Evolutionary conservation across 2,888 invertebrate species (phyloP).

Genomic region (Himalopsyche kuldschensis): DNA sequence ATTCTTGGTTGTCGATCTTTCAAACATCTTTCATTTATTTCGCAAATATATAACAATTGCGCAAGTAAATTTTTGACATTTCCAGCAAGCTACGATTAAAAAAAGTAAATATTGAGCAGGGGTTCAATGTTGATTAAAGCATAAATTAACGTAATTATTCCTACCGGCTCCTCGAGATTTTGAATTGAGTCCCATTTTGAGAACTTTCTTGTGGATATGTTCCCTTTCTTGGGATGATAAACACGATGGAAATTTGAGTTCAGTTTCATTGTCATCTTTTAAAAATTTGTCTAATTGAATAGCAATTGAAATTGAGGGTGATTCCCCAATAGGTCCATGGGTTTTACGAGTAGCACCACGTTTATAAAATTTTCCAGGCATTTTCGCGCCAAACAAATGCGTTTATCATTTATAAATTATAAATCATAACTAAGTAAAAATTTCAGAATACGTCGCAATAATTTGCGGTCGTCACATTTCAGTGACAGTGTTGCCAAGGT

Average conservation of each 20-base stretch:
- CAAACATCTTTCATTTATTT: too few species aligned
- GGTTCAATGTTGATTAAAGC: too few species aligned
- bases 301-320: conserved; percentile 57
- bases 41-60: too few species aligned
- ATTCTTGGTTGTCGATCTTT: too few species aligned
- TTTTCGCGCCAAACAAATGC: background rate
- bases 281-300: conserved; percentile 56
- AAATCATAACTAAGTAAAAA: too few species aligned
- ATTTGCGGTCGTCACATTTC: too few species aligned
- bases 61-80: too few species aligned
- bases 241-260: conserved; percentile 69
- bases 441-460: too few species aligned
- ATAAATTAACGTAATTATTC: background rate
- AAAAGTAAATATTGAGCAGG: too few species aligned
- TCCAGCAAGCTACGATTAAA: too few species aligned
- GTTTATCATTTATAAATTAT: too few species aligned
- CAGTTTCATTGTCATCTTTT: conserved; percentile 55
- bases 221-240: conserved; percentile 77
- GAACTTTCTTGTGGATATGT: conserved; percentile 74
- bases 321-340: background rate
- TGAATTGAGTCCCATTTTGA: conserved; percentile 71
- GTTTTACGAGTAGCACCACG: background rate
- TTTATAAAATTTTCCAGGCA: background rate
- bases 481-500: too few species aligned
- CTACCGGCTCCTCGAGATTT: conserved; percentile 81